These are phyloP conservation scores for Lacerta viridis DNA, from an alignment of 2,797 vertebrate genomes.

Conservation along the genomic window DNA sequence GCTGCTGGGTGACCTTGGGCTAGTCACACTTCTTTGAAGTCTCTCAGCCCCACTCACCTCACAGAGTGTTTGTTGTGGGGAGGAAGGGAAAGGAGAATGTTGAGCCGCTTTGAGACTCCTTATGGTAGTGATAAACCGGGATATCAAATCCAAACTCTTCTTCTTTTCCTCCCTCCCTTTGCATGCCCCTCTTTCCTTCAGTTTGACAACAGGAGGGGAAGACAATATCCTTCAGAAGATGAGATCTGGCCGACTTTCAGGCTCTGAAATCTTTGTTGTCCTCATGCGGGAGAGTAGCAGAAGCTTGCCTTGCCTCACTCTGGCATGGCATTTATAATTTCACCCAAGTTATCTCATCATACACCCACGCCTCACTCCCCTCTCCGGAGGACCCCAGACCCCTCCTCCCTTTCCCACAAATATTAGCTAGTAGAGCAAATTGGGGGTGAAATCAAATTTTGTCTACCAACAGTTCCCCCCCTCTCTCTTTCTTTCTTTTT, in stretches of 20 bases:
- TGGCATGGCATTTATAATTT: neutral
- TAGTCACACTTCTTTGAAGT: too few species aligned
- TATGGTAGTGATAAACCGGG: too few species aligned
- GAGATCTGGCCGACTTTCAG: neutral
- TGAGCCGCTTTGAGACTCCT: too few species aligned
- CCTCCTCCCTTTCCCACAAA: neutral
- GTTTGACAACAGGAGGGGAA: too few species aligned
- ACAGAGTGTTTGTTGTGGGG: too few species aligned
- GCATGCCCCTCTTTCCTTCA: too few species aligned
- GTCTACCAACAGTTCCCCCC: constrained; percentile 76
- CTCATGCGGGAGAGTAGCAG: neutral
- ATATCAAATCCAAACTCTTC: too few species aligned
- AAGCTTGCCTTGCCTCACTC: neutral
- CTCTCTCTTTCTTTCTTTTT: constrained; percentile 62
- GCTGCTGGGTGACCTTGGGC: too few species aligned
- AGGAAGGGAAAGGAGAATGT: too few species aligned
- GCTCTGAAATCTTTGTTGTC: neutral
- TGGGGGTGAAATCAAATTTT: constrained; percentile 83
- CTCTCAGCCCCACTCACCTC: too few species aligned
- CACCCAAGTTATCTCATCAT: neutral
- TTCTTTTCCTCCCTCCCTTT: too few species aligned
- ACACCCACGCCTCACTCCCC: neutral
- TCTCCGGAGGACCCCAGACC: neutral
- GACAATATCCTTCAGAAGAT: neutral
- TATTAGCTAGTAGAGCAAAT: constrained; percentile 74